Percentiles rank a stretch among this genome's conserved stretches.
phyloP scores from a whole-genome alignment of 2,888 invertebrate genomes.

The Philaethria dido region DNA sequence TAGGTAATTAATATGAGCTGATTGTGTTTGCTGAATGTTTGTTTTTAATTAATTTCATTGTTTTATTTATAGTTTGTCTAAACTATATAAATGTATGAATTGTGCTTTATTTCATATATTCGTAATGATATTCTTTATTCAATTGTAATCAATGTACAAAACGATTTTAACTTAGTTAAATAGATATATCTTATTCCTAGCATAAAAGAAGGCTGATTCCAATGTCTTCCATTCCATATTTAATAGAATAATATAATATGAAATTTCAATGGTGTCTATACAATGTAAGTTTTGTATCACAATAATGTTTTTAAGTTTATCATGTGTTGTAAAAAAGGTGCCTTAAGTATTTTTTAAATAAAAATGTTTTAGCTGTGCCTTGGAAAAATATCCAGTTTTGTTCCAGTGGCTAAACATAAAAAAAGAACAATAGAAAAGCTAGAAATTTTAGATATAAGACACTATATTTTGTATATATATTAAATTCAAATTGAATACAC shows the following conservation, averaged over 20 bases:
- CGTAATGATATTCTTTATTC: neutral
- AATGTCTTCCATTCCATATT: slow-evolving; percentile 47
- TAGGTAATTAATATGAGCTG: slow-evolving; percentile 7
- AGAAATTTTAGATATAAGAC: slow-evolving; percentile 12
- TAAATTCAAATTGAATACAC: slow-evolving; percentile 39
- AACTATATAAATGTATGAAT: slow-evolving; percentile 8
- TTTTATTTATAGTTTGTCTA: slow-evolving; percentile 4
- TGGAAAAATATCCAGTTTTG: slow-evolving; percentile 1
- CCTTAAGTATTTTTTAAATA: slow-evolving; percentile 1
- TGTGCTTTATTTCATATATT: slow-evolving; percentile 4
- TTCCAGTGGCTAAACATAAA: neutral
- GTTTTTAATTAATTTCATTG: neutral
- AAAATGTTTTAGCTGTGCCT: neutral
- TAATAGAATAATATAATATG: slow-evolving; percentile 26
- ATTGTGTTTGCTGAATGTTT: slow-evolving; percentile 15
- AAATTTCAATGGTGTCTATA: slow-evolving; percentile 30
- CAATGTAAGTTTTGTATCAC: slow-evolving; percentile 29
- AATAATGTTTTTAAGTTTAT: slow-evolving; percentile 15
- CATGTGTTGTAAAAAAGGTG: slow-evolving; percentile 1
- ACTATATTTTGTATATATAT: slow-evolving; percentile 11
- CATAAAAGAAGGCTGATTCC: slow-evolving; percentile 46
- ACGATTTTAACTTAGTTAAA: slow-evolving; percentile 26
- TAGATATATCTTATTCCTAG: slow-evolving; percentile 17
- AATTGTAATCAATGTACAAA: slow-evolving; percentile 47
- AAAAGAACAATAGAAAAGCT: slow-evolving; percentile 13